Evolutionary conservation across 2,797 vertebrate species (phyloP), one percentile per base, ranked within the genome.

Genomic region (Enteromius mattozi): DNA sequence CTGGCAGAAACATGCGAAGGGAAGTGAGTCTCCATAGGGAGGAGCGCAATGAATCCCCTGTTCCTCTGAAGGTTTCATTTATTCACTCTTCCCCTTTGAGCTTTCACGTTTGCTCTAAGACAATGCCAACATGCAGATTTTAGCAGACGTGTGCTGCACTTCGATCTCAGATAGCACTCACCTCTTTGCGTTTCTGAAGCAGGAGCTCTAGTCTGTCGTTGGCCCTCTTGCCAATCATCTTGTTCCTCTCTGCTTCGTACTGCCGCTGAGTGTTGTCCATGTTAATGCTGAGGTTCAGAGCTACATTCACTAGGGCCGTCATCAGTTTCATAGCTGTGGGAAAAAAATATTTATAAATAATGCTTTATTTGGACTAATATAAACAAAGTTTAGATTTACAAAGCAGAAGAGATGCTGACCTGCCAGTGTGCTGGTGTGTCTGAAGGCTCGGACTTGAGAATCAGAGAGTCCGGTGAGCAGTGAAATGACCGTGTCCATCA

Each of bases 401-500:
- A 17, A 51, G 10, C 8, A 21, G 37, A n/a, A 45, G 1, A 3
- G n/a, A 40, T 59, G 71, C 88, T 87, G 89, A 99, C 98, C 98
- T 97, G 98, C 98, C 93, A 99, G 95, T 45, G 98, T 99, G 94
- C 98, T 99, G 88, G 98, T 99, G 95, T 99, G 98, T 93, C 98
- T 96, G 94, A 99, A 99, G 74, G 98, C 98, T 94, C 98, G 95
- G 92, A 99, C 98, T 93, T 99, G 98, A 6, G 98, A 99, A 92
- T 99, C 98, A 14, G 98, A 99, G 71, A 99, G 95, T 89, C 98
- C 98, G 59, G 98, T 99, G 70, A 99, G 97, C 90, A 99, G 96
- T 66, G 98, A 99, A 93, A 99, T 99, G 89, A 99, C 97, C 1
- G 98, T 99, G 90, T 99, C 98, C 98, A 99, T 99, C 98, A 99